phyloP scores from a whole-genome alignment of 2,113 vertebrate genomes.

The Machaerirhynchus nigripectus region DNA sequence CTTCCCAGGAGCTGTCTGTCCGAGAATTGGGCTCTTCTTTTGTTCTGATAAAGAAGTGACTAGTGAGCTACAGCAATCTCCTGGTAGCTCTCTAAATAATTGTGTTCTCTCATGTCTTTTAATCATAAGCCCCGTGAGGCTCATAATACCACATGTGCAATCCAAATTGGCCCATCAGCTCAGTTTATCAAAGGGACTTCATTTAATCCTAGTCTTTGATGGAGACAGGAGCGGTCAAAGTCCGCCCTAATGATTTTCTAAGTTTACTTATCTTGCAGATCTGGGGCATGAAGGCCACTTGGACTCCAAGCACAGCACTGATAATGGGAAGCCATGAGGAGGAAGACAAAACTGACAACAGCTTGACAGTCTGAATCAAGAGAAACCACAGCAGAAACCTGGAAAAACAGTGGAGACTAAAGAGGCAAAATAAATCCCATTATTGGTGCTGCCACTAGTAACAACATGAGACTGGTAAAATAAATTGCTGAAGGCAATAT shows the following conservation, averaged over 20 bases:
- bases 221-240: not conserved
- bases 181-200: slow-evolving; percentile 37
- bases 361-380: not conserved
- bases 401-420: not conserved
- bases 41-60: not conserved
- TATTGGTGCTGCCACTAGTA: not conserved
- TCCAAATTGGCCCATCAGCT: slow-evolving; percentile 35
- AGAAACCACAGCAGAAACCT: not conserved
- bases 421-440: not conserved
- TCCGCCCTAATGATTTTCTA: slow-evolving; percentile 35
- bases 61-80: not conserved
- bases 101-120: slow-evolving; percentile 31
- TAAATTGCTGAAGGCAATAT: not conserved
- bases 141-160: not conserved
- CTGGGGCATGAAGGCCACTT: not conserved
- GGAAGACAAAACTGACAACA: not conserved
- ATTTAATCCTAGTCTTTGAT: slow-evolving; percentile 46
- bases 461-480: not conserved
- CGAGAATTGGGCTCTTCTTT: not conserved
- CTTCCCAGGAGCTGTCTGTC: not conserved
- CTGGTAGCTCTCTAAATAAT: slow-evolving; percentile 10
- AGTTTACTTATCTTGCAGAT: slow-evolving; percentile 43
- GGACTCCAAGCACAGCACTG: not conserved
- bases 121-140: not conserved
- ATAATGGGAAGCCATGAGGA: not conserved